These are phyloP conservation scores for western clawed frog (Xenopus tropicalis) DNA, from an alignment of 2,113 vertebrate genomes.

Conservation along the genomic window UCB_Xtro_10.0 CM004443.2:64375001-64375500, in stretches of 20 bases:
- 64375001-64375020: too few relatives aligned
- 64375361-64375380: not conserved
- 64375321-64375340: not conserved
- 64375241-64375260: not conserved
- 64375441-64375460: not conserved
- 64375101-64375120: slow-evolving; percentile 61
- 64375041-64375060: too few relatives aligned
- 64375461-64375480: not conserved
- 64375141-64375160: slow-evolving; percentile 37
- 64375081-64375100: too few relatives aligned
- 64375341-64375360: not conserved
- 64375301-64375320: not conserved
- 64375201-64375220: not conserved
- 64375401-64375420: too few relatives aligned
- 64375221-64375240: not conserved
- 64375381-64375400: too few relatives aligned
- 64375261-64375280: not conserved
- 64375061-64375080: too few relatives aligned
- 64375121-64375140: slow-evolving; percentile 36
- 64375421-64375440: not conserved
- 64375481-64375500: not conserved
- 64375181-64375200: slow-evolving; percentile 1
- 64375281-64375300: too few relatives aligned
- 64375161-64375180: slow-evolving; percentile 3
- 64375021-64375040: too few relatives aligned